phyloP scores from a whole-genome alignment of 2,113 vertebrate genomes.

The Clarias batrachus region DNA sequence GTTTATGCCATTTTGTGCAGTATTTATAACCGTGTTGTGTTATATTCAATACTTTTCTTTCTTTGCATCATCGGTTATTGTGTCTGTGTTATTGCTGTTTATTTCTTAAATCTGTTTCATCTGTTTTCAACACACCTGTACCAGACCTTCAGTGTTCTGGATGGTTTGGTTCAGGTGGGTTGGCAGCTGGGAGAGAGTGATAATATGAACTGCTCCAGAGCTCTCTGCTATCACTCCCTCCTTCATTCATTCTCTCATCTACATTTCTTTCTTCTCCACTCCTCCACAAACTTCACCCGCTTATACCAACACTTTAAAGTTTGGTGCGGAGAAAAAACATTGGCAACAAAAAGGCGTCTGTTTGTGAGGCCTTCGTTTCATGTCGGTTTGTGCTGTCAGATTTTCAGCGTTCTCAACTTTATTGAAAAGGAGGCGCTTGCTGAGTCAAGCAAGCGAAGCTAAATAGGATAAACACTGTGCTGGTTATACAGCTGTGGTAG shows the following conservation, averaged over 20 bases:
- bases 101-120: conserved; percentile 18
- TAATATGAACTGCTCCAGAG: not conserved
- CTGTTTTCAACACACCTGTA: conserved; percentile 9
- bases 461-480: conserved; percentile 34
- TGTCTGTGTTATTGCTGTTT: not conserved
- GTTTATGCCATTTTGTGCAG: not conserved
- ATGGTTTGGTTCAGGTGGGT: not conserved
- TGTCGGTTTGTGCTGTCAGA: conserved; percentile 24
- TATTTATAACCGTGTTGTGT: not conserved
- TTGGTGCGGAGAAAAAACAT: conserved; percentile 20
- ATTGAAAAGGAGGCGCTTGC: conserved; percentile 23
- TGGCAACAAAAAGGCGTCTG: conserved; percentile 19
- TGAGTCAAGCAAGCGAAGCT: conserved; percentile 34
- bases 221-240: conserved; percentile 18
- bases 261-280: conserved; percentile 20
- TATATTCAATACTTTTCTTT: not conserved
- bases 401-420: conserved; percentile 39
- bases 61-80: not conserved
- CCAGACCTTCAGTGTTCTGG: not conserved
- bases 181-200: not conserved
- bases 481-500: conserved; percentile 4
- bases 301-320: conserved; percentile 42
- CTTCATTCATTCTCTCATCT: conserved; percentile 1
- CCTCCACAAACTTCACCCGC: conserved; percentile 6
- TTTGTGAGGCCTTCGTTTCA: conserved; percentile 30